Evolutionary conservation across 2,113 vertebrate species (phyloP).

Genomic region (Pseudorasbora parva): DNA sequence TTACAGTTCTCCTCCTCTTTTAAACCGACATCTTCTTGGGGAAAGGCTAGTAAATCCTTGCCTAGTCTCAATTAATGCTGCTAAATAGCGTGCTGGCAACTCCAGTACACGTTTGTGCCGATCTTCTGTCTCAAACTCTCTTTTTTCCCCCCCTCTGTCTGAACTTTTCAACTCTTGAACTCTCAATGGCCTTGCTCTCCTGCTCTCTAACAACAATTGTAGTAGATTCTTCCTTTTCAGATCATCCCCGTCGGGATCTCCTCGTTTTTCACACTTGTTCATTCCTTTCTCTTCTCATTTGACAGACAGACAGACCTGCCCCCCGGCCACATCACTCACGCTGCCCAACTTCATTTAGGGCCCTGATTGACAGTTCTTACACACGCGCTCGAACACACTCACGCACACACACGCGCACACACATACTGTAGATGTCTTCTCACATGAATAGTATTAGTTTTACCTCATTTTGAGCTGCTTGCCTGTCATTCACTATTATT

Average conservation of each 20-base stretch:
- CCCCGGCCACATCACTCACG: slow-evolving; percentile 63
- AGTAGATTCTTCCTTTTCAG: slow-evolving; percentile 69
- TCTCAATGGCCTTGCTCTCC: slow-evolving; percentile 58
- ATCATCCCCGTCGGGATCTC: slow-evolving; percentile 62
- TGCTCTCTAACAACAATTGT: slow-evolving; percentile 62
- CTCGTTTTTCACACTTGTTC: slow-evolving; percentile 66
- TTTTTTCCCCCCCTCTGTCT: slow-evolving; percentile 44
- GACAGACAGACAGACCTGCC: slow-evolving; percentile 65
- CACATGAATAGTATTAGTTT: slow-evolving; percentile 76
- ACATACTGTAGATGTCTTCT: slow-evolving; percentile 71
- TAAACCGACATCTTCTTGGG: background rate
- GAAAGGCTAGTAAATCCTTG: background rate
- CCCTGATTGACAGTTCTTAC: slow-evolving; percentile 67
- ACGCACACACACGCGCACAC: slow-evolving; percentile 30
- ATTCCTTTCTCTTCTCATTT: slow-evolving; percentile 46
- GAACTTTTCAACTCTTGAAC: slow-evolving; percentile 80
- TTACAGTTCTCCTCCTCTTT: background rate
- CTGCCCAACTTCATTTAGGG: slow-evolving; percentile 57
- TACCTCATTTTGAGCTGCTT: slow-evolving; percentile 74
- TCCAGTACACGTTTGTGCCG: slow-evolving; percentile 1
- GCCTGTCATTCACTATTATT: slow-evolving; percentile 74
- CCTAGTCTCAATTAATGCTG: background rate
- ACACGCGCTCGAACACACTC: slow-evolving; percentile 47
- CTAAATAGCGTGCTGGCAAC: background rate
- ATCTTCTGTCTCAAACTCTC: slow-evolving; percentile 60